phyloP scores from a whole-genome alignment of 1,140 invertebrate genomes.

The Monomorium pharaonis region DNA sequence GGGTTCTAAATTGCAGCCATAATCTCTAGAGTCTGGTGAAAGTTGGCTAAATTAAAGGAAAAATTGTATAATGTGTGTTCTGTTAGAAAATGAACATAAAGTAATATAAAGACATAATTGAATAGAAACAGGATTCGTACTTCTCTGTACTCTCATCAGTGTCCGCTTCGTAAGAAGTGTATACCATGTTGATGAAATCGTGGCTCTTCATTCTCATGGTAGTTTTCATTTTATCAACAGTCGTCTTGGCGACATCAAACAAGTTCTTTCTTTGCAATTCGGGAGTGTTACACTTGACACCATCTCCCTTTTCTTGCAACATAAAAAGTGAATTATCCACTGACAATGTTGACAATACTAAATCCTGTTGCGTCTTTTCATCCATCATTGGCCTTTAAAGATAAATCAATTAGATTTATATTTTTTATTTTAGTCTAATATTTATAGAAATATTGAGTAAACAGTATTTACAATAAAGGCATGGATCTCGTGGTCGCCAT shows the following conservation, averaged over 20 bases:
- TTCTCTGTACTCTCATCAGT: slow-evolving; percentile 85
- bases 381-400: slow-evolving; percentile 71
- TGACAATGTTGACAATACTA: slow-evolving; percentile 84
- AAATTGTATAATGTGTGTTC: slow-evolving; percentile 1
- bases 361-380: slow-evolving; percentile 70
- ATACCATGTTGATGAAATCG: slow-evolving; percentile 89
- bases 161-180: slow-evolving; percentile 86
- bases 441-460: neutral
- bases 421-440: neutral
- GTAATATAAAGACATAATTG: neutral
- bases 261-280: slow-evolving; percentile 89
- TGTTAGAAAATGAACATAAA: neutral
- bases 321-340: slow-evolving; percentile 86
- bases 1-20: slow-evolving; percentile 81
- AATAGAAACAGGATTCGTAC: slow-evolving; percentile 75
- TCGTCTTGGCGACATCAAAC: slow-evolving; percentile 84
- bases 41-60: slow-evolving; percentile 57
- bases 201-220: slow-evolving; percentile 87
- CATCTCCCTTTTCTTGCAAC: slow-evolving; percentile 82
- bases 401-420: slow-evolving; percentile 22
- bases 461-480: slow-evolving; percentile 78
- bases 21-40: slow-evolving; percentile 65
- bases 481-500: slow-evolving; percentile 83
- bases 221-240: slow-evolving; percentile 86
- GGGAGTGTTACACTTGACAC: slow-evolving; percentile 88